A percentile compares a stretch with the other conserved stretches of the same genome.
phyloP scores from a whole-genome alignment of 92 coral and sea anemone genomes.

The Phenganax marumi region DNA sequence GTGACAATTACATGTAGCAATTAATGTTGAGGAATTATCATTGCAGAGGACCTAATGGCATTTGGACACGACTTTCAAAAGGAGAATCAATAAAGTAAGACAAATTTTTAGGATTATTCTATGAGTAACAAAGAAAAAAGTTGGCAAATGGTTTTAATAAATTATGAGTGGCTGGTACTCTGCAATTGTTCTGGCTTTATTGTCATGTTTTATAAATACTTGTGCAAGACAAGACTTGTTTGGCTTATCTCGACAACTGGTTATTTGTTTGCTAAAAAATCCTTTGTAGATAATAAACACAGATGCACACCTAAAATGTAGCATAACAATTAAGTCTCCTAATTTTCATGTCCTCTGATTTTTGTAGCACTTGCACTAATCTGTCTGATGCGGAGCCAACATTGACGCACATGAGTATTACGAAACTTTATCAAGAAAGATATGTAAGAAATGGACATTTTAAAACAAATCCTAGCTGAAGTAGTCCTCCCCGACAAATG shows the following conservation, averaged over 20 bases:
- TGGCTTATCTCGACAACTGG: too few relatives aligned
- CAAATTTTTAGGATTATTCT: neutral
- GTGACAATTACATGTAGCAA: neutral
- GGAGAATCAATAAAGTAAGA: conserved; percentile 89
- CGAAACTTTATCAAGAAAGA: conserved; percentile 73
- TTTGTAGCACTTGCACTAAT: conserved; percentile 41
- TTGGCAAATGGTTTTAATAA: conserved; percentile 4
- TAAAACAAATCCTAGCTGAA: neutral
- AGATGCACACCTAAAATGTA: too few relatives aligned
- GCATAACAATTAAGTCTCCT: neutral
- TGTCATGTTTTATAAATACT: neutral
- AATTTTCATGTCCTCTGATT: neutral
- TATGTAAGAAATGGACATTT: conserved; percentile 51
- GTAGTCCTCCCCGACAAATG: too few relatives aligned
- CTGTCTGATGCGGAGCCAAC: conserved; percentile 94
- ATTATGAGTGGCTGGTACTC: conserved; percentile 11
- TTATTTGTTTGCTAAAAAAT: too few relatives aligned
- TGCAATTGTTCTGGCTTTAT: neutral
- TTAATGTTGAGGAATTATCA: neutral
- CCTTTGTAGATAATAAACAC: too few relatives aligned
- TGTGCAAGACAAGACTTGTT: neutral
- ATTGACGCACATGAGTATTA: conserved; percentile 88
- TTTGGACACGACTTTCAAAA: conserved; percentile 95
- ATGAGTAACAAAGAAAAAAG: neutral
- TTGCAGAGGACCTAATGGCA: conserved; percentile 90